Evolutionary conservation across 2,888 invertebrate species (phyloP).

Genomic region (Tetragonisca angustula): DNA sequence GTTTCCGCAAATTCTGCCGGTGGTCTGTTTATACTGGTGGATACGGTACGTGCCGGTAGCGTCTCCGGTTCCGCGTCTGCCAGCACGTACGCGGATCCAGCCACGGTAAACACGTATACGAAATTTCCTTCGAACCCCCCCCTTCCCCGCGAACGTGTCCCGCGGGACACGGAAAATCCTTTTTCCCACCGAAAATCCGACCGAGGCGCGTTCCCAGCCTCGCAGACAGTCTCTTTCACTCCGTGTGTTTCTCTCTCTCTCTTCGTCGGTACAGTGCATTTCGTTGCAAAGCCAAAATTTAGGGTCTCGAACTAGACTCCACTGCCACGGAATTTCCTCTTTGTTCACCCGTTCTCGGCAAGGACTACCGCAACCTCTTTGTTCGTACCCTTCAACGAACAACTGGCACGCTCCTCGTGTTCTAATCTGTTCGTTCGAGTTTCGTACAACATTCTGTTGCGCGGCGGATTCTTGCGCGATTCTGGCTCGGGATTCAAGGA

Average conservation of each 20-base stretch:
- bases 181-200: conserved; percentile 55
- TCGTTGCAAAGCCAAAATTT: conserved; percentile 30
- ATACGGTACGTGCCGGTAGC: conserved; percentile 51
- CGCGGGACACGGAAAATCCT: conserved; percentile 55
- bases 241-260: background rate
- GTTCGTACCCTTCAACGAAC: background rate
- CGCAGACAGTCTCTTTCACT: conserved; percentile 45
- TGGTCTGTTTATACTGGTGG: conserved; percentile 45
- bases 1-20: conserved; percentile 49
- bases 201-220: conserved; percentile 18
- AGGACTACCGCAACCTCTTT: background rate
- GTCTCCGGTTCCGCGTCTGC: conserved; percentile 21
- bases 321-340: conserved; percentile 14
- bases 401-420: background rate
- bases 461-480: background rate
- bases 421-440: background rate
- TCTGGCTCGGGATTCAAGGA: background rate
- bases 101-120: conserved; percentile 67
- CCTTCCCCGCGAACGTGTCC: conserved; percentile 47
- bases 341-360: background rate
- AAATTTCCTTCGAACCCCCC: conserved; percentile 58
- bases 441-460: background rate
- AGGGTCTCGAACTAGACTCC: background rate
- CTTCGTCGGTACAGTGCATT: conserved; percentile 6
- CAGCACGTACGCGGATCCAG: conserved; percentile 63